These are phyloP conservation scores for Cynopterus brachyotis DNA, from an alignment of 2,113 vertebrate species.

Conservation along the genomic window DNA sequence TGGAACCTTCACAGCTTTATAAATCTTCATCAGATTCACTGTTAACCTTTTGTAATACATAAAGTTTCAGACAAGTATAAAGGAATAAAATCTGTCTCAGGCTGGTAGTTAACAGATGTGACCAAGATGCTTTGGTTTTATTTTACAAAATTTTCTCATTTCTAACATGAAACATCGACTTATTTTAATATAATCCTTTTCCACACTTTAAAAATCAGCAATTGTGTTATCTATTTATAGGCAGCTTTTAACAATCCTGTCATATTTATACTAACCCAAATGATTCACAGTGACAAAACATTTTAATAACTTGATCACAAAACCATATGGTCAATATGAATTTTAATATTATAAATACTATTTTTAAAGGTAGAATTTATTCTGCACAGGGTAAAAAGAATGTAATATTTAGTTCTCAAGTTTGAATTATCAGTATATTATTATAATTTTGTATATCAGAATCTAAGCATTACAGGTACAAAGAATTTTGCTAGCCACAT, in stretches of 20 bases:
- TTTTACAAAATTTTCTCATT: slow-evolving; percentile 74
- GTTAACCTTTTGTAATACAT: slow-evolving; percentile 66
- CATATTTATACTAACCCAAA: slow-evolving; percentile 69
- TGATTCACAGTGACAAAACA: slow-evolving; percentile 71
- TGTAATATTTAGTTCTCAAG: slow-evolving; percentile 77
- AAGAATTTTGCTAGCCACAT: slow-evolving; percentile 81
- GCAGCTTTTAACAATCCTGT: slow-evolving; percentile 75
- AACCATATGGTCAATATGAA: slow-evolving; percentile 59
- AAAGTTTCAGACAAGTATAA: slow-evolving; percentile 66
- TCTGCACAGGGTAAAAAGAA: slow-evolving; percentile 74
- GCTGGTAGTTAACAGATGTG: slow-evolving; percentile 65
- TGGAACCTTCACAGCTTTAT: slow-evolving; percentile 75
- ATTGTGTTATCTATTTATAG: slow-evolving; percentile 70
- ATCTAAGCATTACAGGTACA: slow-evolving; percentile 82
- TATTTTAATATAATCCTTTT: slow-evolving; percentile 58
- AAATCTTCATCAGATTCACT: slow-evolving; percentile 64
- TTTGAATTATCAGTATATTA: slow-evolving; percentile 80
- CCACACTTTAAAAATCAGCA: slow-evolving; percentile 66
- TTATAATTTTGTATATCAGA: slow-evolving; percentile 77
- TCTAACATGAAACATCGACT: slow-evolving; percentile 62
- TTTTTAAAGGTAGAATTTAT: slow-evolving; percentile 74
- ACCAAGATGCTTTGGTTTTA: slow-evolving; percentile 69
- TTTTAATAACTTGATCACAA: slow-evolving; percentile 78
- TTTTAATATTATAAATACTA: slow-evolving; percentile 75
- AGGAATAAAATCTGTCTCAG: slow-evolving; percentile 62